phyloP scores from a whole-genome alignment of 2,888 invertebrate genomes.

The Thymelicus lineola region DNA sequence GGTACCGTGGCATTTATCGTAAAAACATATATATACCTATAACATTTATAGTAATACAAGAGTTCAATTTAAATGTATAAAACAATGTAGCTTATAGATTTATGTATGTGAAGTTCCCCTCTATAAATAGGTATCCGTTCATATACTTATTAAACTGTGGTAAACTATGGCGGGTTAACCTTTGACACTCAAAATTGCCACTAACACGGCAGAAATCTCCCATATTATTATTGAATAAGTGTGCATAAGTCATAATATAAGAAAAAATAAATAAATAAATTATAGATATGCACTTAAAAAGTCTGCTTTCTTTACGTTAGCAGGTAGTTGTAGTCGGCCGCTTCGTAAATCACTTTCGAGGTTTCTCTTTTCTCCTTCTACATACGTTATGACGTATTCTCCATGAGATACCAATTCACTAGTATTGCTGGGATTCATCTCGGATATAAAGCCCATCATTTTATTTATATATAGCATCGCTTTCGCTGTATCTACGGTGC shows the following conservation, averaged over 20 bases:
- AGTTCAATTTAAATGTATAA: too few species aligned
- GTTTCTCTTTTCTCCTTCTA: constrained; percentile 41
- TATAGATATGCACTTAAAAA: constrained; percentile 39
- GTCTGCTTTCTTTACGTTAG: constrained; percentile 35
- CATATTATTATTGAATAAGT: too few species aligned
- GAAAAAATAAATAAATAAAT: background rate
- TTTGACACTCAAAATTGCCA: too few species aligned
- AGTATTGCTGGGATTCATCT: constrained; percentile 42
- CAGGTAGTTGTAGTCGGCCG: constrained; percentile 35
- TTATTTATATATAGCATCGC: constrained; percentile 40
- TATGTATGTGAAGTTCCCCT: too few species aligned
- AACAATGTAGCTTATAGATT: too few species aligned
- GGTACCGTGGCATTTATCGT: too few species aligned
- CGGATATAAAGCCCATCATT: constrained; percentile 43
- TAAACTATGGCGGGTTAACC: too few species aligned
- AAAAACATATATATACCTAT: too few species aligned
- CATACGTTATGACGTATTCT: constrained; percentile 44
- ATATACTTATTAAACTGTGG: too few species aligned
- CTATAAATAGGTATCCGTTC: too few species aligned
- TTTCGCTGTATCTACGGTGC: constrained; percentile 41
- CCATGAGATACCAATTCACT: constrained; percentile 46
- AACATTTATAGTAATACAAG: too few species aligned
- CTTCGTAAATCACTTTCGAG: constrained; percentile 32
- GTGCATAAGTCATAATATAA: background rate
- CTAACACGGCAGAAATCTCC: too few species aligned